phyloP scores from a whole-genome alignment of 2,113 vertebrate species.

The human region GRCh38 chr9:104582001-104582500 shows the following conservation, averaged over 20 bases:
- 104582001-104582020: not conserved
- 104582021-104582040: not conserved
- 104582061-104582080: not conserved
- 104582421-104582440: not conserved
- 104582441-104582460: not conserved
- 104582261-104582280: not conserved
- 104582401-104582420: not conserved
- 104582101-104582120: not conserved
- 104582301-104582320: not conserved
- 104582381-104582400: not conserved
- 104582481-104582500: not conserved
- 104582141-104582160: not conserved
- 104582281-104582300: not conserved
- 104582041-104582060: not conserved
- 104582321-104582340: not conserved
- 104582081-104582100: not conserved
- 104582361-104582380: not conserved
- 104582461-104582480: not conserved
- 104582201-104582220: not conserved
- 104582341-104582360: not conserved
- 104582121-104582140: not conserved
- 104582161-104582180: not conserved
- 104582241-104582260: not conserved
- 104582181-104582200: not conserved
- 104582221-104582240: not conserved